Base-by-base conservation (phyloP, 1,140 invertebrate species). In the Leptopilina boulardi region DNA sequence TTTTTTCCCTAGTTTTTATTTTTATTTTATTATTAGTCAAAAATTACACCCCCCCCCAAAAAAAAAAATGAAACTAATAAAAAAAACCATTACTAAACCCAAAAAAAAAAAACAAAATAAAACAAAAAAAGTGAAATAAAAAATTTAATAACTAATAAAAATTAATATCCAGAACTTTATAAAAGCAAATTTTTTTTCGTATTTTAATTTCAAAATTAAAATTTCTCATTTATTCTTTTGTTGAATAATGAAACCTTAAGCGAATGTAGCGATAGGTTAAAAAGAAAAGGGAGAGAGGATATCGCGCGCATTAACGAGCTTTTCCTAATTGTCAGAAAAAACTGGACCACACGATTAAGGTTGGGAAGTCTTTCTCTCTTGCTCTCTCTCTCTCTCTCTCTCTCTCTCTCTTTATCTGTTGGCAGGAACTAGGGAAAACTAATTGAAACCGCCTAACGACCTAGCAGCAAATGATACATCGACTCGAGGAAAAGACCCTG, bases 401-500 rank as follows among this genome's bases (percentile, higher is more conserved):
- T 42, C 41, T 80, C 77, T 74, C 80, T 72, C 59, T 80, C 77
- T 74, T 78, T 72, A 75, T 81, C 78, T 80, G 80, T 80, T 76
- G 79, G 78, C 83, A 85, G 83, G 78, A 77, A 84, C 83, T 83
- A 84, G 86, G 87, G 89, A 89, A 90, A 91, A 91, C 89, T 91
- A 91, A 91, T 91, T 91, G 90, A 91, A 91, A 91, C 86, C 88
- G 88, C 88, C 89, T 91, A 91, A 91, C 89, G 90, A 90, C 87
- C 87, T 86, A 84, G 82, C 82, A 85, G 86, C 87, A 89, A 90
- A 90, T 91, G 90, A 91, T 91, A 90, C 89, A 91, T 91, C 87
- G 89, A 88, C 85, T 77, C 81, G n/a, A 82, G 80, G 83, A 84
- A 84, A 88, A 87, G 83, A 84, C 81, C 82, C 81, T 84, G 85